A percentile compares a stretch with the other conserved stretches of the same genome.
Conservation (phyloP, 2,888 invertebrate species). For the Hermodice carunculata region DNA sequence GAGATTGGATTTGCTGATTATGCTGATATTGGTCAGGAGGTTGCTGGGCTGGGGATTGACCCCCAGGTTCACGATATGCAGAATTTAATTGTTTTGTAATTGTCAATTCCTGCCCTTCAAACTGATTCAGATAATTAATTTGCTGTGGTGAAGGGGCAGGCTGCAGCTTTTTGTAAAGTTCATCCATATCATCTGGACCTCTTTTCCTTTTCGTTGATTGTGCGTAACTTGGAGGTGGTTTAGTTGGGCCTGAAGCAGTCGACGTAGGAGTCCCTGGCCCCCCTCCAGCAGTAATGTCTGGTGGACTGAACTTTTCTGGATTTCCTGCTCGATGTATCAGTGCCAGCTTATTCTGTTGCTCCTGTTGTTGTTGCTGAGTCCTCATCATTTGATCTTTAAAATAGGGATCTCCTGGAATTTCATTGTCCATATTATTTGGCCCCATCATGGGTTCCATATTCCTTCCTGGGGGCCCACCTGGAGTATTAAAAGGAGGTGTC, state of each 20-base stretch:
- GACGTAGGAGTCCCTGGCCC: constrained; percentile 29
- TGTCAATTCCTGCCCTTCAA: constrained; percentile 95
- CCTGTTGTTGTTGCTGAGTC: constrained; percentile 30
- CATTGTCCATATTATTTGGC: constrained; percentile 25
- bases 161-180: constrained; percentile 76
- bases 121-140: constrained; percentile 94
- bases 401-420: constrained; percentile 31
- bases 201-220: constrained; percentile 58
- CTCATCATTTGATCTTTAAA: constrained; percentile 36
- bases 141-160: constrained; percentile 97
- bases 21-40: background rate
- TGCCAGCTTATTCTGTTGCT: constrained; percentile 33
- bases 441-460: constrained; percentile 46
- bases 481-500: constrained; percentile 26
- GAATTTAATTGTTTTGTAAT: constrained; percentile 97
- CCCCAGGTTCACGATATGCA: constrained; percentile 72
- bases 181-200: constrained; percentile 73
- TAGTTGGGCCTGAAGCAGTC: constrained; percentile 40
- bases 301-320: constrained; percentile 65
- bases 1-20: background rate
- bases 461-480: constrained; percentile 7
- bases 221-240: constrained; percentile 68
- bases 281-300: constrained; percentile 36
- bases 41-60: constrained; percentile 22
- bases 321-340: constrained; percentile 63